Evolutionary conservation across 2,113 vertebrate species (phyloP).

Genomic region (Gobio gobio): DNA sequence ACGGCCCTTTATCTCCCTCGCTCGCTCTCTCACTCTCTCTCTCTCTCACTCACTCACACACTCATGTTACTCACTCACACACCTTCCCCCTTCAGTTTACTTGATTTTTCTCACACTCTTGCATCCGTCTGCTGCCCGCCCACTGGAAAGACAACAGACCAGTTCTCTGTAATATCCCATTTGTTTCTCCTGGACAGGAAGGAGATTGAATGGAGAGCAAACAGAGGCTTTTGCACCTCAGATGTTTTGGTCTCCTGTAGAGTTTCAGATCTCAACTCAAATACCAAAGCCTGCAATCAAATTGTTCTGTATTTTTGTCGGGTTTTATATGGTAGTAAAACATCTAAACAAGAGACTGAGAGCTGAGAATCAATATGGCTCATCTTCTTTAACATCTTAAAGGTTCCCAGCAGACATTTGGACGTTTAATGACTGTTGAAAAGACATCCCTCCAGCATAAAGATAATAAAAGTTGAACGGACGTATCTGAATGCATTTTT

Average conservation of each 20-base stretch:
- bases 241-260: not conserved
- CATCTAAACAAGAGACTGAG: not conserved
- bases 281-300: not conserved
- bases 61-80: not conserved
- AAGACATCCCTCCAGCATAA: no score
- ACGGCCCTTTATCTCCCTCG: slow-evolving; percentile 45
- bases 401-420: no score
- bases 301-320: not conserved
- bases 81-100: not conserved
- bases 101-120: slow-evolving; percentile 12
- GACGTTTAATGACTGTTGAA: no score
- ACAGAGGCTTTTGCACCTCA: not conserved
- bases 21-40: slow-evolving; percentile 32
- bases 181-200: not conserved
- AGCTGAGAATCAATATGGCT: not conserved
- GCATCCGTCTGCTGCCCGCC: not conserved
- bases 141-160: not conserved
- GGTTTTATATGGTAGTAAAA: not conserved
- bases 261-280: not conserved
- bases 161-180: not conserved
- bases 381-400: not conserved
- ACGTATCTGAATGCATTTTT: no score
- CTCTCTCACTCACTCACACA: not conserved
- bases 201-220: not conserved
- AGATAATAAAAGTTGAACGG: no score